Evolutionary conservation across 2,797 vertebrate species (phyloP).

Genomic region (Sebastes minor): DNA sequence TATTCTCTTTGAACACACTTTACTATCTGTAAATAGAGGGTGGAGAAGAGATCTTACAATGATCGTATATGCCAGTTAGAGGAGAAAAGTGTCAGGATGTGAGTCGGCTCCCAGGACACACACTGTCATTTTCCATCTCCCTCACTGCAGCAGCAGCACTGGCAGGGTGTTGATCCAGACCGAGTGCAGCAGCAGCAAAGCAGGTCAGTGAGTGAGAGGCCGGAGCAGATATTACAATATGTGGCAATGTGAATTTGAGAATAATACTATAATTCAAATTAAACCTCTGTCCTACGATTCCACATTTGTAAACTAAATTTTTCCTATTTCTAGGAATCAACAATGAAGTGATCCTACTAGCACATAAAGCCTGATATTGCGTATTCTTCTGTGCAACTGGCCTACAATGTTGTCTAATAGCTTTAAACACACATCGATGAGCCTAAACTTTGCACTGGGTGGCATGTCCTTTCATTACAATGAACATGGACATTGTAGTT

Average conservation of each 20-base stretch:
- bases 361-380: neutral
- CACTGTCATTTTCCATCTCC: slow-evolving; percentile 62
- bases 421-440: neutral
- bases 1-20: slow-evolving; percentile 58
- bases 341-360: neutral
- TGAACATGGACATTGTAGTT: neutral
- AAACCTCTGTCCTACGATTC: neutral
- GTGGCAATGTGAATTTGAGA: neutral
- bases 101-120: slow-evolving; percentile 55
- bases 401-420: neutral
- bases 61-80: slow-evolving; percentile 69
- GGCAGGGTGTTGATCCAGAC: slow-evolving; percentile 58
- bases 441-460: neutral
- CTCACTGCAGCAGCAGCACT: slow-evolving; percentile 46
- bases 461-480: neutral
- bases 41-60: slow-evolving; percentile 54
- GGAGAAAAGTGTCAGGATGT: slow-evolving; percentile 59
- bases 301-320: neutral
- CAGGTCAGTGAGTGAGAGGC: slow-evolving; percentile 35
- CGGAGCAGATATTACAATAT: slow-evolving; percentile 13
- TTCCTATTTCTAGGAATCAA: neutral
- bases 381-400: neutral
- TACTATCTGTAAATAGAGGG: slow-evolving; percentile 55
- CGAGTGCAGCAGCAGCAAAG: slow-evolving; percentile 31
- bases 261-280: slow-evolving; percentile 14